Base-by-base conservation (phyloP, 1,140 invertebrate species). In the Atta texana region DNA sequence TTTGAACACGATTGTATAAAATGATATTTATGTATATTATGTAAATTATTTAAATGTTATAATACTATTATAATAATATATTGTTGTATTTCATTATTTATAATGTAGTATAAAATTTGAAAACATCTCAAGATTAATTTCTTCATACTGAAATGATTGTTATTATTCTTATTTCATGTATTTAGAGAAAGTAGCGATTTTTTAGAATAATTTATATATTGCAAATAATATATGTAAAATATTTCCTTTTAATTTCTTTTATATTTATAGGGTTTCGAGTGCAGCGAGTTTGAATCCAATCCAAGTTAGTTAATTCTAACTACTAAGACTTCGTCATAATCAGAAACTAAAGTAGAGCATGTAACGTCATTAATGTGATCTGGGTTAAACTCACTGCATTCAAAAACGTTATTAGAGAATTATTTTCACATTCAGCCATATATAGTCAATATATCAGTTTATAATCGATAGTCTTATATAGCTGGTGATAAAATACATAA, bases 401-500 rank as follows among this genome's bases (percentile, higher is more conserved):
- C 39, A 44, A 44, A 44, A 44, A 44, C 8, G 39, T 10, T 44
- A 44, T 55, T 55, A 2, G 1, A 4, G 53, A 55, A 81, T 44
- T 69, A 55, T 53, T 4, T 69, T 0, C 10, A 71, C 1, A 39
- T 55, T 80, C 2, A 49, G 1, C 14, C 49, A 34, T 34, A 31
- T 49, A 44, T n/a, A 24, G n/a, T 7, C 1, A 1, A 31, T 6
- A 2, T 64, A 78, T 31, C 18, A 53, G 4, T 16, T 77, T 44
- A 39, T 64, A 77, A 64, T 64, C 16, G 0, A 51, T 10, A 66
- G 31, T 34, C 8, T n/a, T 80, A 53, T 69, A 69, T 21, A 80
- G 14, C 4, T 7, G 8, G 14, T 18, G 3, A 53, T 55, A 71
- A 81, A 8, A 81, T 81, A 4, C 3, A n/a, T 34, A 78, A 24